phyloP scores from a whole-genome alignment of 2,113 vertebrate species.

The Nycticorax nycticorax region DNA sequence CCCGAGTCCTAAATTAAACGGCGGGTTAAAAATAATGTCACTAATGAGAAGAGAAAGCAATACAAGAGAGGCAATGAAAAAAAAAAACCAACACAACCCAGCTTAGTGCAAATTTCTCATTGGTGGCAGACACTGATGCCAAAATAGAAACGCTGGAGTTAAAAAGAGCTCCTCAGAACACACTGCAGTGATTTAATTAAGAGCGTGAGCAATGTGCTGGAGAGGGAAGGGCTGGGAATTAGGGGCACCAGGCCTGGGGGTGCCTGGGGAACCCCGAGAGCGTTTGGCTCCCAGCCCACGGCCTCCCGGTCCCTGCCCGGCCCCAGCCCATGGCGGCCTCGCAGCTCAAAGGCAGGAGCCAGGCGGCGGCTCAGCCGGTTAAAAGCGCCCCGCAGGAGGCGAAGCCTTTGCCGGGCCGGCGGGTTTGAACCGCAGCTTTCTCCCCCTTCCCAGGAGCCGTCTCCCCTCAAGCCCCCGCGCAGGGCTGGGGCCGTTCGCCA shows the following conservation, averaged over 20 bases:
- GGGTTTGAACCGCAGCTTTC: not conserved
- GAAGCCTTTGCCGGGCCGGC: not conserved
- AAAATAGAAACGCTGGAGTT: not conserved
- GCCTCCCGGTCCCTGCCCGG: not conserved
- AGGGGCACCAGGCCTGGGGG: not conserved
- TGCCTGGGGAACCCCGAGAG: fast-evolving
- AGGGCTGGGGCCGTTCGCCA: not conserved
- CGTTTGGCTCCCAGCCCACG: not conserved
- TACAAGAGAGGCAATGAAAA: not conserved
- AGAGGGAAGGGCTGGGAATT: not conserved
- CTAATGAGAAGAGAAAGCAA: not conserved
- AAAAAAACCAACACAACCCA: too few species aligned
- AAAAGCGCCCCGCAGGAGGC: not conserved
- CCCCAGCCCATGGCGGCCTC: not conserved
- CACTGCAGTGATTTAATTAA: fast-evolving
- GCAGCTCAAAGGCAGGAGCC: fast-evolving
- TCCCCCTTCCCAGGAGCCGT: too few species aligned
- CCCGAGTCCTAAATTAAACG: not conserved
- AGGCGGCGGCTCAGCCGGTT: too few species aligned
- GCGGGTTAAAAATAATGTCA: not conserved
- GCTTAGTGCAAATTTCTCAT: not conserved
- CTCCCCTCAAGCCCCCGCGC: not conserved
- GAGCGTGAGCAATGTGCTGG: not conserved
- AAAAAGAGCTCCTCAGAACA: not conserved
- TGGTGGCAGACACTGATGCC: not conserved